phyloP scores from a whole-genome alignment of 1,140 invertebrate species.

The roundworm (Caenorhabditis elegans) region WBcel235 BX284605.5:5976501-5977000 shows the following conservation, averaged over 20 bases:
- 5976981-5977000: constrained; percentile 56
- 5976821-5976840: constrained; percentile 26
- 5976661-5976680: constrained; percentile 38
- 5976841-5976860: constrained; percentile 32
- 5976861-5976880: constrained; percentile 34
- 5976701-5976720: not conserved
- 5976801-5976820: constrained; percentile 36
- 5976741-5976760: constrained; percentile 35
- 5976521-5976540: no score
- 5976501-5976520: no score
- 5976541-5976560: no score
- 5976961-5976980: constrained; percentile 58
- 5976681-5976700: not conserved
- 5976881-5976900: not conserved
- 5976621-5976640: constrained; percentile 43
- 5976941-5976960: constrained; percentile 64
- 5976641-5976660: constrained; percentile 15
- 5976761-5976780: constrained; percentile 36
- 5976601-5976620: constrained; percentile 28
- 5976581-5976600: constrained; percentile 27
- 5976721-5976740: not conserved
- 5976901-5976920: constrained; percentile 43
- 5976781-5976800: constrained; percentile 38
- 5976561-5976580: not conserved
- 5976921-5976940: constrained; percentile 61